phyloP scores from a whole-genome alignment of 2,888 invertebrate genomes.

The Nomada hirtipes region DNA sequence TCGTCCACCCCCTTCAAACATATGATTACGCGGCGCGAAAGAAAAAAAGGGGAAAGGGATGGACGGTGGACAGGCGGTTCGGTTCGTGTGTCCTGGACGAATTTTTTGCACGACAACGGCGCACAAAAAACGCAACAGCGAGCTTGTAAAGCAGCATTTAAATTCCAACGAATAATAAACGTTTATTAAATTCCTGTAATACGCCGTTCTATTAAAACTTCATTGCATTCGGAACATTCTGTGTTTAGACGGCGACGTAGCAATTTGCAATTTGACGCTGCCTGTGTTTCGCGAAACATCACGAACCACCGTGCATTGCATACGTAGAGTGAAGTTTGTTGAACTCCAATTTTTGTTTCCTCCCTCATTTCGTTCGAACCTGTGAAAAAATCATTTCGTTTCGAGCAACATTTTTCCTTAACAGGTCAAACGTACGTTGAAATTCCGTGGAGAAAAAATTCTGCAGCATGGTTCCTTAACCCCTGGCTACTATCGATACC shows the following conservation, averaged over 20 bases:
- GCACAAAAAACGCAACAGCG: constrained; percentile 1
- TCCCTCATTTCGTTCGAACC: neutral
- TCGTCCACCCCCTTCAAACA: constrained; percentile 56
- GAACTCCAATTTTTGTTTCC: no score
- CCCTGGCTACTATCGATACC: constrained; percentile 30
- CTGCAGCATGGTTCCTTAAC: neutral
- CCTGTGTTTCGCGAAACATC: constrained; percentile 2
- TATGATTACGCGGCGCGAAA: constrained; percentile 37
- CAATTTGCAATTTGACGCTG: constrained; percentile 30
- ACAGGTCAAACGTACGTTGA: neutral
- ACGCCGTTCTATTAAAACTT: constrained; percentile 45
- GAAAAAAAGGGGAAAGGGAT: neutral
- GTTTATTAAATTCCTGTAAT: constrained; percentile 52
- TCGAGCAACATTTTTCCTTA: no score
- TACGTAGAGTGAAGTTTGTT: constrained; percentile 11
- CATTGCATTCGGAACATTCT: constrained; percentile 33
- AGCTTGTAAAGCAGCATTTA: constrained; percentile 29
- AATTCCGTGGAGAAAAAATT: neutral
- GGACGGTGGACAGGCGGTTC: neutral
- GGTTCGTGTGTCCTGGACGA: neutral
- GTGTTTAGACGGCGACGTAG: neutral
- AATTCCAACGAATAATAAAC: constrained; percentile 41
- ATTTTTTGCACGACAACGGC: constrained; percentile 1
- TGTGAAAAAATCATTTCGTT: no score
- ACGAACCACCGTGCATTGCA: neutral